A percentile compares a stretch with the other conserved stretches of the same genome.
phyloP scores from a whole-genome alignment of 2,888 invertebrate species.

The Sympetrum striolatum region DNA sequence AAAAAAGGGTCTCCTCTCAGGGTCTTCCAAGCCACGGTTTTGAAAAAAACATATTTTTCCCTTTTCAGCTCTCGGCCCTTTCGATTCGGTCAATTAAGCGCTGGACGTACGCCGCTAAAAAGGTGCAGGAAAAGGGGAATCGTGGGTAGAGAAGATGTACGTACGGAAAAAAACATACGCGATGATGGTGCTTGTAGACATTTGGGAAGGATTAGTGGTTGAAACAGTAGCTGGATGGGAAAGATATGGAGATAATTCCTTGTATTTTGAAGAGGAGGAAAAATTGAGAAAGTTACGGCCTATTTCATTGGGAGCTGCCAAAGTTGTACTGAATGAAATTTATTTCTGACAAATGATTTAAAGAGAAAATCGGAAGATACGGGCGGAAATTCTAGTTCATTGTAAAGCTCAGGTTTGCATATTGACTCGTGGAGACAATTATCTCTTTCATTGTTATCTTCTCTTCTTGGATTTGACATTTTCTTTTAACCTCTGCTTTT shows the following conservation, averaged over 20 bases:
- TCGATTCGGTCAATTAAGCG: constrained; percentile 41
- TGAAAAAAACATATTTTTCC: not conserved
- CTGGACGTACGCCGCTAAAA: not conserved
- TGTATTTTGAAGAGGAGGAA: not conserved
- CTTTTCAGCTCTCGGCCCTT: not conserved
- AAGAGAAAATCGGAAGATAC: not conserved
- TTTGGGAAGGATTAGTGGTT: not conserved
- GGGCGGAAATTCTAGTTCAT: too few species aligned
- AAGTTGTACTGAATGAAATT: too few species aligned
- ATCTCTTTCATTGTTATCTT: too few species aligned
- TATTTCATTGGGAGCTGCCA: too few species aligned
- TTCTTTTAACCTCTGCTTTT: too few species aligned
- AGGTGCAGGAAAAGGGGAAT: not conserved
- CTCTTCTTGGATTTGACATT: too few species aligned
- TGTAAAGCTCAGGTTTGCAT: too few species aligned
- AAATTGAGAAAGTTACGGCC: too few species aligned
- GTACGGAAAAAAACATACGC: not conserved
- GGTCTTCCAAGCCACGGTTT: not conserved
- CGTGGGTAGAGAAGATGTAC: not conserved
- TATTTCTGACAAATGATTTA: not conserved
- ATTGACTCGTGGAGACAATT: too few species aligned
- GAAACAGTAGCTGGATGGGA: not conserved
- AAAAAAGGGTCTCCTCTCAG: constrained; percentile 13
- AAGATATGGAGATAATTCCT: not conserved
- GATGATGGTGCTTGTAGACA: too few species aligned